These are phyloP conservation scores for Diacarnus erythraeanus DNA, from an alignment of 37 sponge, comb jelly and placozoan species.

Conservation along the genomic window DNA sequence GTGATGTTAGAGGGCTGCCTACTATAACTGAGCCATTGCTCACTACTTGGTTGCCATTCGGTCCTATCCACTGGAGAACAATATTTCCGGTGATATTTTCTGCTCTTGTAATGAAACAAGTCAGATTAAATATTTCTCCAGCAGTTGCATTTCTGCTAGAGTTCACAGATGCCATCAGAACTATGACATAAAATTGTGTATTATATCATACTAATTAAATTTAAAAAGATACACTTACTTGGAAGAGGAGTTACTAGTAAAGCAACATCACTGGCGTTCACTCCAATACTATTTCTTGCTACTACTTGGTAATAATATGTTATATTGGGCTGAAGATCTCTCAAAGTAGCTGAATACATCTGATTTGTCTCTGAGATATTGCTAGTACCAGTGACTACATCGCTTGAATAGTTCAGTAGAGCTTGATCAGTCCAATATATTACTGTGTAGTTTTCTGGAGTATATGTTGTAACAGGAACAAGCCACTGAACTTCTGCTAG, in stretches of 20 bases:
- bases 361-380: background rate
- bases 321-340: background rate
- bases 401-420: constrained; percentile 7
- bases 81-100: background rate
- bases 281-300: constrained; percentile 10
- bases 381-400: background rate
- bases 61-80: constrained; percentile 6
- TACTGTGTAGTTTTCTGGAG: constrained; percentile 21
- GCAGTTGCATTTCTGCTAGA: background rate
- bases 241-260: background rate
- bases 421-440: background rate
- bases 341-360: constrained; percentile 13
- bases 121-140: background rate
- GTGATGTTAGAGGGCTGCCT: background rate
- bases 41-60: background rate
- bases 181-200: background rate
- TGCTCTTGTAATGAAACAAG: background rate
- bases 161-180: constrained; percentile 17
- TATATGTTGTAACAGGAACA: background rate
- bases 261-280: background rate
- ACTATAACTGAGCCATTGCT: background rate
- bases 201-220: background rate
- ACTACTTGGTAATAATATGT: constrained; percentile 12
- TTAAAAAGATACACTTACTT: background rate
- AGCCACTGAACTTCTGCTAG: background rate